Base-by-base conservation (phyloP, 2,797 vertebrate species). In the Manis javanica region DNA sequence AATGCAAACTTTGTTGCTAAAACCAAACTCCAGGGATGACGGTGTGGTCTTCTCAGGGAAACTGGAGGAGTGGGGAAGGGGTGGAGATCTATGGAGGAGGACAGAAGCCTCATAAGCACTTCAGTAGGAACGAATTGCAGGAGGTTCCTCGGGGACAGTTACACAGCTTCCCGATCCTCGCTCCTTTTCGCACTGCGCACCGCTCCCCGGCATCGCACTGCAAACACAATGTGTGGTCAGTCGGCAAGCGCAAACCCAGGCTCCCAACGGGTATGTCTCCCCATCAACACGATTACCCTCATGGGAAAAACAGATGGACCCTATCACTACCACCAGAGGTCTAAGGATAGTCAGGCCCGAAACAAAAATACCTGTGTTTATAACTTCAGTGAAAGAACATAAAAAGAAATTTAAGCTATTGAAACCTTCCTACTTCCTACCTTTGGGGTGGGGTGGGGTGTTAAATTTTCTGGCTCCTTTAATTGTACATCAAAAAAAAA, bases 181-280 rank as follows among this genome's bases (percentile, higher is more conserved):
- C 98, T 59, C 99, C 99, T 97, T 99, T 99, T 85, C 98, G 98
- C 95, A 99, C 98, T 9, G 99, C 98, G 19, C 99, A 99, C 95
- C 98, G 98, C 83, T 99, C 98, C 5, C 99, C 99, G 2, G 99
- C 99, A 6, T 99, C 98, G 42, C 99, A 99, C 99, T 99, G 98
- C 79, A 23, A 94, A 94, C 83, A 79, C 39, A 96, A 90, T 3
- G 0, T 1, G 75, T 84, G 59, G 71, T 94, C 91, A 74, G 26
- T 74, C 18, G 66, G 39, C 12, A 46, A 3, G 10, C 4, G 7
- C 63, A 61, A 42, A 51, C 34, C 46, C 74, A 59, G 14, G 57
- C 9, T 53, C 51, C 79, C 51, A 7, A 39, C 1, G 8, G 13
- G 29, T 37, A 1, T 4, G 2, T 59, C 85, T 87, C 90, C 75